phyloP scores from a whole-genome alignment of 2,113 vertebrate genomes.

The Cinclus mexicanus region DNA sequence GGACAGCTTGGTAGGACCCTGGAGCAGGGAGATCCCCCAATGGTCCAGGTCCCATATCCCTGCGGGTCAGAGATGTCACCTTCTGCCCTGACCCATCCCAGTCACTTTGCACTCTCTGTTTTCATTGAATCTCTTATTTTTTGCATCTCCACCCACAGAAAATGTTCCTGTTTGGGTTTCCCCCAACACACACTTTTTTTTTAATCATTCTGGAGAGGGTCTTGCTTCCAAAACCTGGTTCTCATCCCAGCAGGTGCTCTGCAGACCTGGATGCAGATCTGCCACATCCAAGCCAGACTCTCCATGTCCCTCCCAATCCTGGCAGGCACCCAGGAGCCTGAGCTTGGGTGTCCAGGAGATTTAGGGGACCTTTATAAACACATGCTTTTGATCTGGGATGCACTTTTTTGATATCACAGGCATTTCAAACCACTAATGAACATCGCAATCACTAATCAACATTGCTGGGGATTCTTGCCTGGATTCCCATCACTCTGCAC shows the following conservation, averaged over 20 bases:
- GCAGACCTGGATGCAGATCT: not conserved
- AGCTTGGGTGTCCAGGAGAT: not conserved
- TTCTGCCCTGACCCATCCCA: not conserved
- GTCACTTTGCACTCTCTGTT: not conserved
- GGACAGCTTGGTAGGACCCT: not conserved
- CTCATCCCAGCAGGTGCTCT: not conserved
- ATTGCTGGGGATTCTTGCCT: not conserved
- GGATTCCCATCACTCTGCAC: conserved; percentile 2
- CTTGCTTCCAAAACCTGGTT: not conserved
- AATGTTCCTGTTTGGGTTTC: rapidly evolving
- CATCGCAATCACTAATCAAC: conserved; percentile 21
- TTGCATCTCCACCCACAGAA: not conserved
- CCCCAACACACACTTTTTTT: not conserved
- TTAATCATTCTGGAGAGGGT: not conserved
- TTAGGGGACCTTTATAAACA: not conserved
- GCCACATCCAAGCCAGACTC: not conserved
- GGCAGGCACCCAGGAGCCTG: not conserved
- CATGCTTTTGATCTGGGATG: not conserved
- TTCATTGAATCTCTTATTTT: not conserved
- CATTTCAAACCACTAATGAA: conserved; percentile 40
- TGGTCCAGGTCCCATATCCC: not conserved
- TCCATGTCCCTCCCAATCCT: not conserved
- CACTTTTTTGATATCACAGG: not conserved
- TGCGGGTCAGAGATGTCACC: not conserved
- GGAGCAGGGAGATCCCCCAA: not conserved